Percentiles rank a stretch among this genome's conserved stretches.
These are phyloP conservation scores for Drosophila anceps DNA, from an alignment of 2,888 invertebrate species.

Conservation along the genomic window DNA sequence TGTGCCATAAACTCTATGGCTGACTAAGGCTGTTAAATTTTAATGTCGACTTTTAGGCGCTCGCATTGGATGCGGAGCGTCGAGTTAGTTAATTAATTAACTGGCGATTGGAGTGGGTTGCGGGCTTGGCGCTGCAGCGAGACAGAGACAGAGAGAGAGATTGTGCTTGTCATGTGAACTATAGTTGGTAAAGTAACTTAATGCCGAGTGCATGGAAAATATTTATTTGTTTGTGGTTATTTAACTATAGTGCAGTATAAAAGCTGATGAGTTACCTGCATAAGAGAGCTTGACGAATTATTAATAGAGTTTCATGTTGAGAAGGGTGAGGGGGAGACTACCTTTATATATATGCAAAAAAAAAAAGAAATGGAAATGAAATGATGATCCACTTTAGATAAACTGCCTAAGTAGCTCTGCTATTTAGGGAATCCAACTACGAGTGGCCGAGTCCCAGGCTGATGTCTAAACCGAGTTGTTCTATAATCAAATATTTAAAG, in stretches of 20 bases:
- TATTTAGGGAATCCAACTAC: background rate
- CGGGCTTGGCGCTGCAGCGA: background rate
- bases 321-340: no score
- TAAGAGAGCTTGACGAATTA: background rate
- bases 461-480: no score
- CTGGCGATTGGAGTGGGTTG: slow-evolving; percentile 9
- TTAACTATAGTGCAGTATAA: background rate
- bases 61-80: slow-evolving; percentile 6
- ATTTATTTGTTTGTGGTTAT: slow-evolving; percentile 4
- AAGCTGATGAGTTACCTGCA: background rate
- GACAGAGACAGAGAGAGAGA: no score
- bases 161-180: slow-evolving; percentile 14
- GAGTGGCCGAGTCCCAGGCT: no score
- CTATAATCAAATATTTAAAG: no score
- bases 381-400: background rate
- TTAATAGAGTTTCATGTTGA: background rate
- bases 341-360: background rate
- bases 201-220: background rate
- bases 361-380: background rate
- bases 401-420: background rate
- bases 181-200: slow-evolving; percentile 11
- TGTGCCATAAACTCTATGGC: slow-evolving; percentile 16
- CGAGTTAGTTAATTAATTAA: slow-evolving; percentile 62
- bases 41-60: slow-evolving; percentile 67
- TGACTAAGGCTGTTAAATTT: slow-evolving; percentile 39